Base-by-base conservation (phyloP, 2,797 vertebrate genomes). In the Falco columbarius region DNA sequence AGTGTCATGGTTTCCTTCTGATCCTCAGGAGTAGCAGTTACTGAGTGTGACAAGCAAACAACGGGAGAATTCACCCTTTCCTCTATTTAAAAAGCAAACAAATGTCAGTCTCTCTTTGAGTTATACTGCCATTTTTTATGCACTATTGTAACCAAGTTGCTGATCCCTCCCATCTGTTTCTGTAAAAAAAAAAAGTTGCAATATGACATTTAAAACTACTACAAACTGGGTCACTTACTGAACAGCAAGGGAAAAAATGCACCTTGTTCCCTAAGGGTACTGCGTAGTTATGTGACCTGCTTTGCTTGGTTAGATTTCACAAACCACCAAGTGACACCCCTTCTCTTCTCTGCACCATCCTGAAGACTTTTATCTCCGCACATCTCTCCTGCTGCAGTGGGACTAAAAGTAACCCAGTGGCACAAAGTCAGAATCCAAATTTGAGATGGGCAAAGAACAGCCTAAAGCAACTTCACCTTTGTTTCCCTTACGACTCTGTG, bases 391-490 rank as follows among this genome's bases (percentile, higher is more conserved):
- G 67, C 40, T 95, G 63, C 72, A 92, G 29, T 47, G 72, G 89
- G 75, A 96, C 95, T 91, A 90, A 96, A 95, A 97, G 88, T 65
- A 74, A 74, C 40, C 67, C 61, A 74, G 65, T 10, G 36, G 89
- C 85, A 94, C 42, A 58, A 68, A 97, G 79, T 90, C 73, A 92
- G 61, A 96, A 88, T 85, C 74, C 63, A 90, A 89, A 96, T 79
- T 1, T 49, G 72, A 96, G 47, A 56, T 2, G 4, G 88, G 82
- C 61, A 81, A 96, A 97, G 94, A 47, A 87, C 47, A 93, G 95
- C 95, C 93, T 96, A 68, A 90, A 97, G 96, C 81, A 97, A 91
- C 47, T 66, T 93, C 89, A 95, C 68, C 91, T 90, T 84, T 92
- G 52, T 65, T 83, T 79, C 65, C 36, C 76, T 93, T 40, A 29